Conservation (phyloP, 2,888 invertebrate genomes). For the Microdon myrmicae region DNA sequence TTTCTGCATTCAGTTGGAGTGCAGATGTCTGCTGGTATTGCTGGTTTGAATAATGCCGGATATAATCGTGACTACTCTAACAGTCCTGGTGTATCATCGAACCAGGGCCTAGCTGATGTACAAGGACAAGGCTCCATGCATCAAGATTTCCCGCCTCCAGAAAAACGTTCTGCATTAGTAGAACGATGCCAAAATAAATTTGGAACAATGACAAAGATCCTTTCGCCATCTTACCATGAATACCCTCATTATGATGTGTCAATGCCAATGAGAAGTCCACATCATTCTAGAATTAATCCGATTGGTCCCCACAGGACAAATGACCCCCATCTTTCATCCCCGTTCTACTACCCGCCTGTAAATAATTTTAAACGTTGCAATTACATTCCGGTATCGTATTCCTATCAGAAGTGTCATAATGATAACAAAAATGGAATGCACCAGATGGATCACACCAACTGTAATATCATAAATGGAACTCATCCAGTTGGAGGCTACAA, state of each 20-base stretch:
- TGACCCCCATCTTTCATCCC: slow-evolving; percentile 30
- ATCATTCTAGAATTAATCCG: slow-evolving; percentile 22
- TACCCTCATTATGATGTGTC: slow-evolving; percentile 43
- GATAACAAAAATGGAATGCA: slow-evolving; percentile 21
- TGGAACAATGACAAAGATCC: slow-evolving; percentile 22
- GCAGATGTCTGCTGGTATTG: slow-evolving; percentile 56
- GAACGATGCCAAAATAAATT: slow-evolving; percentile 28
- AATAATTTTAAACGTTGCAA: slow-evolving; percentile 34
- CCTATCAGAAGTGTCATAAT: slow-evolving; percentile 39
- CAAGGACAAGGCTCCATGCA: slow-evolving; percentile 35
- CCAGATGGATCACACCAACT: slow-evolving; percentile 16
- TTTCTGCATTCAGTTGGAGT: slow-evolving; percentile 60
- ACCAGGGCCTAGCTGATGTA: slow-evolving; percentile 7
- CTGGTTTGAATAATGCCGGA: slow-evolving; percentile 3
- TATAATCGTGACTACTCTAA: slow-evolving; percentile 25
- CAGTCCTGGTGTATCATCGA: slow-evolving; percentile 38
- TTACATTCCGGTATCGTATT: slow-evolving; percentile 40
- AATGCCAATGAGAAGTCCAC: slow-evolving; percentile 27
- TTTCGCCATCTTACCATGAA: slow-evolving; percentile 30
- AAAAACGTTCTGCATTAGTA: slow-evolving; percentile 17
- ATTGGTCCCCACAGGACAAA: slow-evolving; percentile 11
- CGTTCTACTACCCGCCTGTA: slow-evolving; percentile 38
- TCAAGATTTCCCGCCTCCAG: slow-evolving; percentile 35
- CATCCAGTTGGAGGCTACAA: slow-evolving; percentile 14
- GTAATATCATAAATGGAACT: slow-evolving; percentile 8